phyloP scores from a whole-genome alignment of 2,113 vertebrate species.

The Lophotis ruficrista region DNA sequence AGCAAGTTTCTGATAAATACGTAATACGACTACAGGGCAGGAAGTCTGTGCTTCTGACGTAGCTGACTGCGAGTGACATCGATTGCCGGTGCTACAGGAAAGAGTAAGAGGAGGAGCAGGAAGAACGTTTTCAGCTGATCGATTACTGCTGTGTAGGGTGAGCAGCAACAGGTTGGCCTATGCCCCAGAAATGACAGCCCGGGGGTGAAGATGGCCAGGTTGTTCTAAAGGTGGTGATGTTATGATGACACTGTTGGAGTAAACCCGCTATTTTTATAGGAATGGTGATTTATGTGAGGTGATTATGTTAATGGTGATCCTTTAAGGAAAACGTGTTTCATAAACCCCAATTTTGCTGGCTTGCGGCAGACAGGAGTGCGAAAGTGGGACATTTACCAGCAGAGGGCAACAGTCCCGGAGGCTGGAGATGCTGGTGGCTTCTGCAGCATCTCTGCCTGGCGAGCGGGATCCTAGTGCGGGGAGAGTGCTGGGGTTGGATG shows the following conservation, averaged over 20 bases:
- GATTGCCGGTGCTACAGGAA: background rate
- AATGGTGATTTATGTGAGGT: background rate
- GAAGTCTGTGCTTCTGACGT: background rate
- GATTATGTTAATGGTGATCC: background rate
- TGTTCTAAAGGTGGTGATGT: background rate
- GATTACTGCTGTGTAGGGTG: background rate
- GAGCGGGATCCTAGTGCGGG: no score
- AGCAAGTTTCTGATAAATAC: background rate
- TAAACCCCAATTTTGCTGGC: accelerated
- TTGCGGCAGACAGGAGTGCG: background rate
- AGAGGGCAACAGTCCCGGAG: slow-evolving; percentile 33
- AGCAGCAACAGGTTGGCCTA: background rate
- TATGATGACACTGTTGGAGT: background rate
- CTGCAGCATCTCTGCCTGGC: background rate
- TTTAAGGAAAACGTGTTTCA: accelerated
- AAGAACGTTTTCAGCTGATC: background rate
- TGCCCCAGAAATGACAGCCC: background rate
- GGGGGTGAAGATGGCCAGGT: no score
- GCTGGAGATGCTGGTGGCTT: background rate
- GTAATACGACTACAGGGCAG: background rate
- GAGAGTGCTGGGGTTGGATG: accelerated
- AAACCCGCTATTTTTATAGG: background rate
- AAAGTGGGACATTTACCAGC: background rate
- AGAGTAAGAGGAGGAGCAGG: background rate
- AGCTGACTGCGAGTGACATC: background rate